Evolutionary conservation across 2,797 vertebrate genomes (phyloP).

Genomic region (Danio aesculapii): DNA sequence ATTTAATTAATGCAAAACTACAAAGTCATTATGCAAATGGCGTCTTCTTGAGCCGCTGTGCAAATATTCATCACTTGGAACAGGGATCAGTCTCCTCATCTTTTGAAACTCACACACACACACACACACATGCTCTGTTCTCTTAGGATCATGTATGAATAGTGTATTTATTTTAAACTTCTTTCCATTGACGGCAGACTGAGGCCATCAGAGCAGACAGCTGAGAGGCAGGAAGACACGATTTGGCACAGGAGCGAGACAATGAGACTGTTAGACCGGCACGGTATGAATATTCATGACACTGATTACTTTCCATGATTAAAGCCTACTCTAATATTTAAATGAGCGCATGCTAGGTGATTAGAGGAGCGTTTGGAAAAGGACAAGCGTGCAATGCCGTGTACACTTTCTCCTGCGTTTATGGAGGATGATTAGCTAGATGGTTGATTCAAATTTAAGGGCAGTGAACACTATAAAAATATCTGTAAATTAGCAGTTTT

Average conservation of each 20-base stretch:
- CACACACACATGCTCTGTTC: slow-evolving; percentile 51
- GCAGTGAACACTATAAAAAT: background rate
- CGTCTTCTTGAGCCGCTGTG: slow-evolving; percentile 99
- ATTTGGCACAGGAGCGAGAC: slow-evolving; percentile 98
- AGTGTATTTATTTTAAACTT: slow-evolving; percentile 92
- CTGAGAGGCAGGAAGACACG: slow-evolving; percentile 94
- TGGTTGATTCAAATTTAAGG: slow-evolving; percentile 15
- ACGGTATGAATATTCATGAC: slow-evolving; percentile 99
- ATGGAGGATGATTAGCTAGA: slow-evolving; percentile 24
- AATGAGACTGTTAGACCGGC: slow-evolving; percentile 92
- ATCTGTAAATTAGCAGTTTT: too few relatives aligned
- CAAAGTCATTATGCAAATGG: slow-evolving; percentile 99
- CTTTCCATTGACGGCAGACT: slow-evolving; percentile 75
- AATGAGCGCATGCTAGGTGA: slow-evolving; percentile 99
- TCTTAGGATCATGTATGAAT: slow-evolving; percentile 84
- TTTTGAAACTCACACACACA: slow-evolving; percentile 67
- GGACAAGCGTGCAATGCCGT: slow-evolving; percentile 55
- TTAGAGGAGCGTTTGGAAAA: slow-evolving; percentile 87
- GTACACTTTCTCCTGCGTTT: slow-evolving; percentile 51
- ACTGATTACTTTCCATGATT: slow-evolving; percentile 99
- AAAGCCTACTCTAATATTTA: slow-evolving; percentile 99
- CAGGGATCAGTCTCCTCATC: slow-evolving; percentile 90
- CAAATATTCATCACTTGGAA: slow-evolving; percentile 99
- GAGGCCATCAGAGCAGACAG: slow-evolving; percentile 79
- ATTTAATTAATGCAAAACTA: slow-evolving; percentile 99